A percentile compares a stretch with the other conserved stretches of the same genome.
phyloP scores from a whole-genome alignment of 2,888 invertebrate species.

The Pristionchus exspectatus region DNA sequence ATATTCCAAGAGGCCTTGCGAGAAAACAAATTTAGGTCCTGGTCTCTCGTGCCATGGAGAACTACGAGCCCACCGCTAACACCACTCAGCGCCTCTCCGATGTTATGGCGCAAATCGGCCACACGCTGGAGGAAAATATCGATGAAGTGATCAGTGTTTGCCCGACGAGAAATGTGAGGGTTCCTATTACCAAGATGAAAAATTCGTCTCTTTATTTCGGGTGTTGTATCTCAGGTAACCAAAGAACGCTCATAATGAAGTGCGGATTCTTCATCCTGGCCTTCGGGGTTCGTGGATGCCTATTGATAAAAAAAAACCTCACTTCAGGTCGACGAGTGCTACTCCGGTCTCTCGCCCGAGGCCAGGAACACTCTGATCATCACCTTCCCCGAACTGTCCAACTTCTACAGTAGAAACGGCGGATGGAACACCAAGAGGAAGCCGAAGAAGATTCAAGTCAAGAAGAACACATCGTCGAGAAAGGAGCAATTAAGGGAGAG shows the following conservation, averaged over 20 bases:
- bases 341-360: not conserved
- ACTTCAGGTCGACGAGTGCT: not conserved
- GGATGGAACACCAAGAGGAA: not conserved
- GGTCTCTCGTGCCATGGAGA: not conserved
- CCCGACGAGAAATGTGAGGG: not conserved
- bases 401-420: not conserved
- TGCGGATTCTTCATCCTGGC: no score
- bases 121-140: not conserved
- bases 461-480: not conserved
- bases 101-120: not conserved
- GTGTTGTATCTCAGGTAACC: no score
- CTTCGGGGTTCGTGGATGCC: no score
- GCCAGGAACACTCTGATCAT: not conserved
- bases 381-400: not conserved
- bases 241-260: no score
- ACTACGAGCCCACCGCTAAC: not conserved
- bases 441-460: not conserved
- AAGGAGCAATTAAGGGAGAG: not conserved
- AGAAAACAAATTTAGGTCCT: not conserved
- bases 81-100: not conserved
- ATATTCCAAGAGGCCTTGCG: no score
- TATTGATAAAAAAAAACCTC: no score
- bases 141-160: not conserved
- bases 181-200: no score
- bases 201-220: no score